A percentile compares a stretch with the other conserved stretches of the same genome.
Conservation (phyloP, 2,888 invertebrate species). For the Pinctada fucata region DNA sequence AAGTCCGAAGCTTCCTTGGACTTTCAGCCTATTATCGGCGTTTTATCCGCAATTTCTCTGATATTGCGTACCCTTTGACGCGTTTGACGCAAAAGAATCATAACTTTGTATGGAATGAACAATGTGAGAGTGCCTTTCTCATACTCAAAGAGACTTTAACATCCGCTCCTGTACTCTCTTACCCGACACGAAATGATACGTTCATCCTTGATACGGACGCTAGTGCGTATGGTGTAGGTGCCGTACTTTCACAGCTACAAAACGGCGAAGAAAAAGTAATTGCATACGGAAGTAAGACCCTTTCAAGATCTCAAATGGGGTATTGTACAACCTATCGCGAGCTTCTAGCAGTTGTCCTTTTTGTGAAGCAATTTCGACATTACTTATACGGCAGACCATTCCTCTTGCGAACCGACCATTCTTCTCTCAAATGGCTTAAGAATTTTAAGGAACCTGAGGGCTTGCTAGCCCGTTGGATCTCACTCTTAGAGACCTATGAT, state of each 20-base stretch:
- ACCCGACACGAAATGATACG: conserved; percentile 33
- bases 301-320: too few species aligned
- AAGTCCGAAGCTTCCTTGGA: conserved; percentile 27
- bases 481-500: conserved; percentile 44
- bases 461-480: conserved; percentile 45
- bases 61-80: conserved; percentile 28
- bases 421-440: conserved; percentile 46
- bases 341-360: too few species aligned
- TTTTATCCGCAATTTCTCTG: conserved; percentile 33
- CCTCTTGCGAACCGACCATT: conserved; percentile 50
- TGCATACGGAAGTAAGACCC: too few species aligned
- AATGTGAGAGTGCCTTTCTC: conserved; percentile 33
- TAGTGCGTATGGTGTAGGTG: conserved; percentile 47
- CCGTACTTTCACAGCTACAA: too few species aligned
- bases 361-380: too few species aligned
- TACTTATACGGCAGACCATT: too few species aligned
- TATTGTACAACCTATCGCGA: too few species aligned
- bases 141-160: conserved; percentile 25
- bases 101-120: conserved; percentile 31
- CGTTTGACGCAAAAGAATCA: conserved; percentile 22
- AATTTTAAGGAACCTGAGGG: too few species aligned
- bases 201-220: too few species aligned
- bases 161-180: conserved; percentile 24
- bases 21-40: conserved; percentile 29
- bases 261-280: too few species aligned